Conservation (phyloP, 1,140 invertebrate genomes). For the Aphis craccivora region DNA sequence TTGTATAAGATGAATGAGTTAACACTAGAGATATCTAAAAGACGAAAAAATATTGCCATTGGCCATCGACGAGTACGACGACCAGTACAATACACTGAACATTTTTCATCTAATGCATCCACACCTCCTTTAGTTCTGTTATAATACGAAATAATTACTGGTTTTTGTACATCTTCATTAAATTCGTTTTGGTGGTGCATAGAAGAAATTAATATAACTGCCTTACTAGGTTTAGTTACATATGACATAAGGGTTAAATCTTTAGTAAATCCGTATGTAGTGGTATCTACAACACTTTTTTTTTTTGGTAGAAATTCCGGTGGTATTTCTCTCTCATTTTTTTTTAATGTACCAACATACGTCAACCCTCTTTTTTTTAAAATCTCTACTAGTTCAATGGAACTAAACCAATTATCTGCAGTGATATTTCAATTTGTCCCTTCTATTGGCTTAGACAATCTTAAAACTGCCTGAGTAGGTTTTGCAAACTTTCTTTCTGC, state of each 20-base stretch:
- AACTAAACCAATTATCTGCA: constrained; percentile 64
- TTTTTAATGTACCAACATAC: constrained; percentile 59
- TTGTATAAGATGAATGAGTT: constrained; percentile 55
- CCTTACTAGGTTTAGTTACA: constrained; percentile 61
- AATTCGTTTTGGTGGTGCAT: constrained; percentile 62
- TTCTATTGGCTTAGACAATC: constrained; percentile 61
- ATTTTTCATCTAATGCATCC: constrained; percentile 62
- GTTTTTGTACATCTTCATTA: constrained; percentile 60
- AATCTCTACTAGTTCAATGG: constrained; percentile 61
- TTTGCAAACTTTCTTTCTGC: constrained; percentile 53
- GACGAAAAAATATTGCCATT: constrained; percentile 61
- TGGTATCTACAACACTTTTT: background rate
- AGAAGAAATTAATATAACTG: constrained; percentile 62
- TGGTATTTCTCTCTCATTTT: constrained; percentile 60
- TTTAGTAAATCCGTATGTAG: constrained; percentile 32
- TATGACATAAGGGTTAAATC: constrained; percentile 57
- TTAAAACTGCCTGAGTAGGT: constrained; percentile 11
- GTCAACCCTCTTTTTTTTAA: constrained; percentile 60
- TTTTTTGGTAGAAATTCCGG: constrained; percentile 45
- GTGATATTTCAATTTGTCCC: constrained; percentile 62
- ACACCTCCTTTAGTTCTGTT: constrained; percentile 63
- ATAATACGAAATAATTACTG: constrained; percentile 62
- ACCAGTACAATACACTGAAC: constrained; percentile 61
- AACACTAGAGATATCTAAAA: constrained; percentile 61
- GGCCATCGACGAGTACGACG: constrained; percentile 62